Conservation (phyloP, 2,888 invertebrate species). For the Hermaeophaga mercurialis region DNA sequence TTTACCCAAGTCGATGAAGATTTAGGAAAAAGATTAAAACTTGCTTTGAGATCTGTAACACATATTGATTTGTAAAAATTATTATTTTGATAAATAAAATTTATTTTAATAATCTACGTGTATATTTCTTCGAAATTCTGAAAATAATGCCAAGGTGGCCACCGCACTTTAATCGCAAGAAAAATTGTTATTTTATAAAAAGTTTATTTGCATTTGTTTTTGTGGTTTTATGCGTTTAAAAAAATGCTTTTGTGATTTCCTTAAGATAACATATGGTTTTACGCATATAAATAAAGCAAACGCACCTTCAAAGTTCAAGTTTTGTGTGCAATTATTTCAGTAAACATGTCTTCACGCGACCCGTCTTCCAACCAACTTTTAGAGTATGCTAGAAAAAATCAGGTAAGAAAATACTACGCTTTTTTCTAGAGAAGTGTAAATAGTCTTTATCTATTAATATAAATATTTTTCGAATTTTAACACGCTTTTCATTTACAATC, state of each 20-base stretch:
- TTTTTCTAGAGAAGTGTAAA: too few species aligned
- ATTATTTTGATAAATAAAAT: background rate
- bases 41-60: conserved; percentile 47
- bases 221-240: conserved; percentile 19
- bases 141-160: too few species aligned
- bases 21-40: conserved; percentile 73
- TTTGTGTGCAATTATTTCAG: background rate
- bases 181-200: background rate
- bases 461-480: too few species aligned
- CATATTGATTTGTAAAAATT: conserved; percentile 43
- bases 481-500: too few species aligned
- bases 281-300: background rate
- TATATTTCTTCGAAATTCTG: too few species aligned
- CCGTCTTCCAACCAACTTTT: conserved; percentile 50
- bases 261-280: conserved; percentile 15
- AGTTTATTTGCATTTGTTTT: background rate
- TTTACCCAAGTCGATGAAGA: conserved; percentile 83
- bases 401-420: conserved; percentile 48
- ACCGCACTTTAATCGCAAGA: too few species aligned
- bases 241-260: conserved; percentile 18
- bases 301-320: background rate
- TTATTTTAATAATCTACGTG: too few species aligned
- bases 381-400: conserved; percentile 48
- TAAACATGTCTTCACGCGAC: conserved; percentile 37
- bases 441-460: too few species aligned